Evolutionary conservation across 1,140 invertebrate genomes (phyloP).

Genomic region (Elysia chlorotica): DNA sequence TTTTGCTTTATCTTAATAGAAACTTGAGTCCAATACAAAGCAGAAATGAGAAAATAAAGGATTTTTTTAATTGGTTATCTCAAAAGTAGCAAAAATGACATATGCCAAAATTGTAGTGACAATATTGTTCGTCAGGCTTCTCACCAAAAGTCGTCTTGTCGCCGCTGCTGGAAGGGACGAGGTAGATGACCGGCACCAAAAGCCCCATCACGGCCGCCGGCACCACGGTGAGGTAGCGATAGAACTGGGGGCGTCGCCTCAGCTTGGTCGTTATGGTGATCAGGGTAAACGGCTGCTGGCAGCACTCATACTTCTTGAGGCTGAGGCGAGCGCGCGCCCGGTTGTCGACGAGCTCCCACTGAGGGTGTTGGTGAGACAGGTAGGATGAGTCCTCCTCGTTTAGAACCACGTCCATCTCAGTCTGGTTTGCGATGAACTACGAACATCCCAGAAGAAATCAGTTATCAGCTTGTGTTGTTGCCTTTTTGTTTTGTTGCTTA

Average conservation of each 20-base stretch:
- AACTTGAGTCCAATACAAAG: no score
- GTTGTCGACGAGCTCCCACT: constrained; percentile 32
- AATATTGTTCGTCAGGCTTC: no score
- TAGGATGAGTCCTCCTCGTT: constrained; percentile 27
- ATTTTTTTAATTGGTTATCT: no score
- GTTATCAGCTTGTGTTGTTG: no score
- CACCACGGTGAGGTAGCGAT: constrained; percentile 24
- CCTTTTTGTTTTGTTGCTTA: no score
- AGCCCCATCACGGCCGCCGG: constrained; percentile 27
- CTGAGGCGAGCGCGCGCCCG: constrained; percentile 24
- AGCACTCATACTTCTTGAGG: constrained; percentile 37
- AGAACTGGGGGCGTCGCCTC: constrained; percentile 29
- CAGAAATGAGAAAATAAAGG: no score
- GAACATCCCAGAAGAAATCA: no score
- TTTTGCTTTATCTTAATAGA: no score
- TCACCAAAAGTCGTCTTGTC: constrained; percentile 31
- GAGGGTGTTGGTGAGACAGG: constrained; percentile 25
- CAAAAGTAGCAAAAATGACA: no score
- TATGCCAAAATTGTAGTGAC: no score
- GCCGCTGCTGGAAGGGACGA: constrained; percentile 18
- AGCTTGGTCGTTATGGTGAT: constrained; percentile 39
- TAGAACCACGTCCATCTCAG: constrained; percentile 27
- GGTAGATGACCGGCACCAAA: constrained; percentile 25
- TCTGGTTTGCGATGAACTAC: constrained; percentile 24
- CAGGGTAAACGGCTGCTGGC: constrained; percentile 64